A percentile compares a stretch with the other conserved stretches of the same genome.
Conservation (phyloP, 2,888 invertebrate species). For the Sepioteuthis lessoniana region DNA sequence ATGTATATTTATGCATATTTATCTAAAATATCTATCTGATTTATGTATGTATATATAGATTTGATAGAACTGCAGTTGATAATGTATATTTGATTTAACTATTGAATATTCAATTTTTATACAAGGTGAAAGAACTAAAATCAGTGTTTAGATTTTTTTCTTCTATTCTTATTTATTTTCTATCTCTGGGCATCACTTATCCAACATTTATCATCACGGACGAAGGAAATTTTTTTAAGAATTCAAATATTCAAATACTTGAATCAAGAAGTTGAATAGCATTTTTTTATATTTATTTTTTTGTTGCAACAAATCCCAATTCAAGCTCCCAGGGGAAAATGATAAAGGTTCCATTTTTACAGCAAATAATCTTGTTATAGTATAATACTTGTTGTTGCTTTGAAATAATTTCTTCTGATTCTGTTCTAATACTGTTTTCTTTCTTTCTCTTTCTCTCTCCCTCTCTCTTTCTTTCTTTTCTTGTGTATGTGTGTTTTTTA, state of each 20-base stretch:
- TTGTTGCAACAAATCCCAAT: no score
- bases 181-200: no score
- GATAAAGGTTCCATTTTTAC: not conserved
- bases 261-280: not conserved
- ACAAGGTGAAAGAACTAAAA: not conserved
- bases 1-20: no score
- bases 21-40: no score
- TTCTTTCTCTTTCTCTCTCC: not conserved
- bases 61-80: no score
- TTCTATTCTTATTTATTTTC: not conserved
- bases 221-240: not conserved
- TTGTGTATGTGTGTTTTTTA: constrained; percentile 38
- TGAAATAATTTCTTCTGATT: not conserved
- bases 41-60: no score
- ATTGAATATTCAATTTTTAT: no score
- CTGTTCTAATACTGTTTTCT: not conserved
- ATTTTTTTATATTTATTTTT: not conserved
- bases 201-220: not conserved
- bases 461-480: not conserved
- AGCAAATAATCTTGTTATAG: not conserved
- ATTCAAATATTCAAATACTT: not conserved
- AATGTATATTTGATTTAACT: no score
- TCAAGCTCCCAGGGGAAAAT: no score
- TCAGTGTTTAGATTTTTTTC: not conserved
- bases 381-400: not conserved